Conservation (phyloP, 2,888 invertebrate genomes). For the Sinhomidia bicolor region DNA sequence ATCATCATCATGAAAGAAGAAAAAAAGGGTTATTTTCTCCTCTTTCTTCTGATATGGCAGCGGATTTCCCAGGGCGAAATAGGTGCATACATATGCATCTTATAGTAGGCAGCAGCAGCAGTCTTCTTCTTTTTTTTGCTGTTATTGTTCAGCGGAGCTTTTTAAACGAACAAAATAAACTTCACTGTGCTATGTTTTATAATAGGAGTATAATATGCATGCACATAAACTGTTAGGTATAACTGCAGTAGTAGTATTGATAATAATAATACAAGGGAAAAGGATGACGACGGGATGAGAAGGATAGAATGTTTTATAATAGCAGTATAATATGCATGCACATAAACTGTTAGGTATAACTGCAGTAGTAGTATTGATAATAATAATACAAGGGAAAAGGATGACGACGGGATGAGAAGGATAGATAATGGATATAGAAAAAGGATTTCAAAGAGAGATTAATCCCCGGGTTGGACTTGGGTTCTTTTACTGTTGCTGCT, state of each 20-base stretch:
- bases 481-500: constrained; percentile 61
- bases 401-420: constrained; percentile 41
- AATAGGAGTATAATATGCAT: too few relatives aligned
- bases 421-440: constrained; percentile 55
- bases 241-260: not conserved
- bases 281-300: constrained; percentile 30
- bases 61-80: constrained; percentile 52
- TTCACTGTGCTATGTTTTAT: constrained; percentile 8
- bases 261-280: not conserved
- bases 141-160: constrained; percentile 50
- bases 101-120: not conserved
- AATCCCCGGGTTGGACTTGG: constrained; percentile 74
- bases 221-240: too few relatives aligned
- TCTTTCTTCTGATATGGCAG: constrained; percentile 25
- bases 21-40: constrained; percentile 45
- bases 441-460: constrained; percentile 77
- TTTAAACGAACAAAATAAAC: constrained; percentile 59
- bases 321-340: too few relatives aligned
- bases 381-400: not conserved
- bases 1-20: not conserved
- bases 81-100: constrained; percentile 36
- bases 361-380: not conserved
- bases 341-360: too few relatives aligned
- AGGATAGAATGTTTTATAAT: constrained; percentile 16
- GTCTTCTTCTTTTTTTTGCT: constrained; percentile 31